Conservation (phyloP, 2,888 invertebrate species). For the Plebejus argus region DNA sequence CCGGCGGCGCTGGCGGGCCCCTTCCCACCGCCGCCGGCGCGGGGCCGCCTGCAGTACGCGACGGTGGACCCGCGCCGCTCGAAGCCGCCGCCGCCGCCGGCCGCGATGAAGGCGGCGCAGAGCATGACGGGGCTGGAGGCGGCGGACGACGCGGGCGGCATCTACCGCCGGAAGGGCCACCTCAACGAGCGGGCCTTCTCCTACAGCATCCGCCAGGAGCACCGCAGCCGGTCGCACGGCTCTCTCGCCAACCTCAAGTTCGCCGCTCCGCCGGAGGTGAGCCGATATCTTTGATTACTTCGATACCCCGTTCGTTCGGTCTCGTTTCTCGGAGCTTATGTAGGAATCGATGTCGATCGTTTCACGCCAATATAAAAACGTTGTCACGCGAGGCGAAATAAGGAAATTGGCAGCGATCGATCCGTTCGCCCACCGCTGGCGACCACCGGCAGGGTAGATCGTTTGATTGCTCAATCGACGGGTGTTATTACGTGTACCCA, state of each 20-base stretch:
- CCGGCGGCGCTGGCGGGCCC: slow-evolving; percentile 80
- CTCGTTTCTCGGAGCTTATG: neutral
- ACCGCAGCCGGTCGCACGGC: slow-evolving; percentile 95
- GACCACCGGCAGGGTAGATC: neutral
- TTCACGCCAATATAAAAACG: slow-evolving; percentile 10
- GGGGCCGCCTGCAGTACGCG: slow-evolving; percentile 80
- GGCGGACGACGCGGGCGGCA: slow-evolving; percentile 84
- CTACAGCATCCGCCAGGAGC: slow-evolving; percentile 96
- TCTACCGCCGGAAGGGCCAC: slow-evolving; percentile 94
- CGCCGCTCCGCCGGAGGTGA: slow-evolving; percentile 85
- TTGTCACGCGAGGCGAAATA: slow-evolving; percentile 6
- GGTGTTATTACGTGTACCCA: neutral
- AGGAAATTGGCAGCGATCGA: neutral
- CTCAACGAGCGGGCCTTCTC: slow-evolving; percentile 96
- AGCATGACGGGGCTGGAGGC: slow-evolving; percentile 84
- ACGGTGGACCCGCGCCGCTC: slow-evolving; percentile 83
- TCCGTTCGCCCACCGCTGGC: neutral
- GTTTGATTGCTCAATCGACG: neutral
- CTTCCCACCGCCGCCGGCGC: slow-evolving; percentile 63
- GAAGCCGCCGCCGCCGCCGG: slow-evolving; percentile 82
- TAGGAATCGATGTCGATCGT: slow-evolving; percentile 18
- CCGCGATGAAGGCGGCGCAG: slow-evolving; percentile 84
- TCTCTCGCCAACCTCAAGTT: slow-evolving; percentile 95
- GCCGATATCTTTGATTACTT: slow-evolving; percentile 40
- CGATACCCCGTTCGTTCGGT: neutral